A percentile compares a stretch with the other conserved stretches of the same genome.
These are phyloP conservation scores for Macrosoma leucophasiata DNA, from an alignment of 2,888 invertebrate species.

Conservation along the genomic window DNA sequence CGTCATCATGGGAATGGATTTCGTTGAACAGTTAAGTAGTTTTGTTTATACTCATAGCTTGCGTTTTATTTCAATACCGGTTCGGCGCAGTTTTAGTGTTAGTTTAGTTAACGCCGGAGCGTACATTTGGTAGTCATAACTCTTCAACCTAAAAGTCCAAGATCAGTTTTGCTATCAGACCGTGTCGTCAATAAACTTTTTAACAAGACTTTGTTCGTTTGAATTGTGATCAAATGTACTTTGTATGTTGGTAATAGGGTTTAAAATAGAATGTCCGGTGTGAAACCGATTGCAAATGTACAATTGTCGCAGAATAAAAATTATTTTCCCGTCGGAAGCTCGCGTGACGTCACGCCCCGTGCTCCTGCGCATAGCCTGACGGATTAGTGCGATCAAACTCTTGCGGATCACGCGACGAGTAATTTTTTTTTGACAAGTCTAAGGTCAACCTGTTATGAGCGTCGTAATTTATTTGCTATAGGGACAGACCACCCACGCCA, in stretches of 20 bases:
- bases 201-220: slow-evolving; percentile 18
- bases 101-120: too few relatives aligned
- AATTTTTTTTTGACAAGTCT: slow-evolving; percentile 31
- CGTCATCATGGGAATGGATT: slow-evolving; percentile 30
- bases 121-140: slow-evolving; percentile 17
- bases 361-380: slow-evolving; percentile 42
- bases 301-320: slow-evolving; percentile 30
- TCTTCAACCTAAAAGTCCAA: slow-evolving; percentile 26
- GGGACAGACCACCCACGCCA: slow-evolving; percentile 21
- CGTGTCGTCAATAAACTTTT: slow-evolving; percentile 36
- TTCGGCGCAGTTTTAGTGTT: too few relatives aligned
- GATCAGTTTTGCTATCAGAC: slow-evolving; percentile 41
- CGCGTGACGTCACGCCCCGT: slow-evolving; percentile 48
- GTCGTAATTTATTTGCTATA: slow-evolving; percentile 18
- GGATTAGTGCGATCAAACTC: slow-evolving; percentile 45
- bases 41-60: too few relatives aligned
- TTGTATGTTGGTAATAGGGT: slow-evolving; percentile 14
- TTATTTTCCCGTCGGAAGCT: slow-evolving; percentile 39
- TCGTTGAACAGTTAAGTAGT: background rate
- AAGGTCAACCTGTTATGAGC: slow-evolving; percentile 29
- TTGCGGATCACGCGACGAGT: slow-evolving; percentile 38
- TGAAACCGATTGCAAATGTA: too few relatives aligned
- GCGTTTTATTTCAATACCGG: background rate
- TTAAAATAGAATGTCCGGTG: slow-evolving; percentile 7
- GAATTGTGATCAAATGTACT: background rate